Percentiles rank a stretch among this genome's conserved stretches.
Conservation (phyloP, 2,797 vertebrate genomes). For the Halcyon badia region DNA sequence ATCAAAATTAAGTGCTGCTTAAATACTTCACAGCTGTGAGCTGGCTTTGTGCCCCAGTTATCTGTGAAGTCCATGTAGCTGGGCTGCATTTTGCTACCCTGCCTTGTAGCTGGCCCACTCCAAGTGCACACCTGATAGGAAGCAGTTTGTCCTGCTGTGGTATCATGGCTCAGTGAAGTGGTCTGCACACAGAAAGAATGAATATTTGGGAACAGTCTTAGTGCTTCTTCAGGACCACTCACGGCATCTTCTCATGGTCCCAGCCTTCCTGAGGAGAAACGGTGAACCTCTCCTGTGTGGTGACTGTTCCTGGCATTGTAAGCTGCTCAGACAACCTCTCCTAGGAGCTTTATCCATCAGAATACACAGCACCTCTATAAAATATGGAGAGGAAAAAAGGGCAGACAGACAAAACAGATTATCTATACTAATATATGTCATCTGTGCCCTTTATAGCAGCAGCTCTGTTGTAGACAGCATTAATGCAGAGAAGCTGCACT, state of each 20-base stretch:
- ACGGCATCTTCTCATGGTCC: not conserved
- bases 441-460: constrained; percentile 55
- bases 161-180: not conserved
- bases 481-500: not conserved
- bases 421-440: constrained; percentile 46
- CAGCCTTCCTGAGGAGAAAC: not conserved
- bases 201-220: not conserved
- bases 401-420: constrained; percentile 12
- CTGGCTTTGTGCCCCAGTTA: not conserved
- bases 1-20: not conserved
- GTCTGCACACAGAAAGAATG: not conserved
- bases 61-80: not conserved
- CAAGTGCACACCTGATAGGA: not conserved
- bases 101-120: accelerated
- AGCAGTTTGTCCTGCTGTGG: not conserved
- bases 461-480: not conserved
- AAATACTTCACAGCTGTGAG: not conserved
- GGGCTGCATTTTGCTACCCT: not conserved
- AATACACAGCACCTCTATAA: not conserved
- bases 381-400: not conserved
- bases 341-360: not conserved
- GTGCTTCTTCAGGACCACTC: not conserved
- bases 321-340: not conserved
- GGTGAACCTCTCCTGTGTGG: not conserved
- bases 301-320: not conserved